Base-by-base conservation (phyloP, 2,888 invertebrate species). In the Masnerella sp. region DNA sequence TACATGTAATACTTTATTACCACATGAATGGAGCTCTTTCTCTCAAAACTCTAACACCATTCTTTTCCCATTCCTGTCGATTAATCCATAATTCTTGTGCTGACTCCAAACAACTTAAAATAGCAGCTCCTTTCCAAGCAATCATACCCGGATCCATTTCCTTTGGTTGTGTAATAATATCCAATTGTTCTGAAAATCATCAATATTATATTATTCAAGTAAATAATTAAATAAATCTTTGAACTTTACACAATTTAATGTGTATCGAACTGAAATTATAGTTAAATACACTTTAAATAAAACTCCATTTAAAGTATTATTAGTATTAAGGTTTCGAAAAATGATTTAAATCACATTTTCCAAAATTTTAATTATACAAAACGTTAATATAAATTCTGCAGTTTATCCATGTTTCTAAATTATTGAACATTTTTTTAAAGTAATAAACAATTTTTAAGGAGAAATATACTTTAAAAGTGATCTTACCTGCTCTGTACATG, bases 91-190 rank as follows among this genome's bases (percentile, higher is more conserved):
- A 87, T 84, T 98, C 98, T 74, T 95, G 94, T 0, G 96, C 95
- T 0, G 97, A 96, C 85, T 98, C 98, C 67, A 98, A 88, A 80
- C 96, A 96, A 0, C 96, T 95, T 91, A 98, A 92, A 7, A 98
- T 95, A 0, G 96, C 94, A 0, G 97, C 97, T 0, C 98, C 98
- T 86, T 97, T 97, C 98, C 98, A 98, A 0, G 94, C 91, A 0
- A 95, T 95, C 89, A 95, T 93, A 1, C 94, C 92, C 0, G 96
- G 94, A 87, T 97, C 97, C 90, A 96, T 94, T 81, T 97, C 97
- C 87, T 97, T 96, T 0, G 96, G 95, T 74, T 94, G 93, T 0
- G 95, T 95, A 40, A 97, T 95, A 59, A 97, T 95, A 86, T 97
- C 97, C 80, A 96, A 88, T 88, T 95, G 93, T 83, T 95, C 94